These are phyloP conservation scores for Enteromius argenteus DNA, from an alignment of 2,797 vertebrate species.

Conservation along the genomic window DNA sequence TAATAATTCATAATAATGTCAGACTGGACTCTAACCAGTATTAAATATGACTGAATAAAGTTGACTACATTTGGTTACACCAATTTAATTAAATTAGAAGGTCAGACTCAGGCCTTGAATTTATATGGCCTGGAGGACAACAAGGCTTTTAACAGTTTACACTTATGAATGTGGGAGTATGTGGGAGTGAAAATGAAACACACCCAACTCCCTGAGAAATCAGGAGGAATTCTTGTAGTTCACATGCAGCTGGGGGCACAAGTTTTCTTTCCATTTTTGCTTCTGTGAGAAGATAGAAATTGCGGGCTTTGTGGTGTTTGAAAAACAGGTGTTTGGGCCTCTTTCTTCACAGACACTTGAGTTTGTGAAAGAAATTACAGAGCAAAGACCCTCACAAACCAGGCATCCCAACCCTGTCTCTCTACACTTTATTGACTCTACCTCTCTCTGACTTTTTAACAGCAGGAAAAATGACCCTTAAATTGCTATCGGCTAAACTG, in stretches of 20 bases:
- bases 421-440: slow-evolving; percentile 43
- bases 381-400: slow-evolving; percentile 48
- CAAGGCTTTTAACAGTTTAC: not conserved
- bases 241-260: not conserved
- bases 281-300: slow-evolving; percentile 45
- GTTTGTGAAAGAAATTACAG: slow-evolving; percentile 62
- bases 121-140: not conserved
- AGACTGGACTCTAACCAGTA: not conserved
- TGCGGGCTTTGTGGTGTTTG: slow-evolving; percentile 50
- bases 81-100: not conserved
- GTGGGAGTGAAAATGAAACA: slow-evolving; percentile 13
- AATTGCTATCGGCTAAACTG: slow-evolving; percentile 17
- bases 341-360: slow-evolving; percentile 37
- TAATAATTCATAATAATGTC: not conserved
- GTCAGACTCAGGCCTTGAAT: slow-evolving; percentile 6
- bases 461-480: slow-evolving; percentile 13
- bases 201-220: slow-evolving; percentile 28
- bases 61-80: not conserved
- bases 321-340: slow-evolving; percentile 61
- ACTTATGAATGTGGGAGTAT: slow-evolving; percentile 1
- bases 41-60: not conserved
- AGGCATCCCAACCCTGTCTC: slow-evolving; percentile 20
- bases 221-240: slow-evolving; percentile 1
- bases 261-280: slow-evolving; percentile 15
- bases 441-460: slow-evolving; percentile 33